Evolutionary conservation across 1,140 invertebrate genomes (phyloP).

Genomic region (Brachionus koreanus): DNA sequence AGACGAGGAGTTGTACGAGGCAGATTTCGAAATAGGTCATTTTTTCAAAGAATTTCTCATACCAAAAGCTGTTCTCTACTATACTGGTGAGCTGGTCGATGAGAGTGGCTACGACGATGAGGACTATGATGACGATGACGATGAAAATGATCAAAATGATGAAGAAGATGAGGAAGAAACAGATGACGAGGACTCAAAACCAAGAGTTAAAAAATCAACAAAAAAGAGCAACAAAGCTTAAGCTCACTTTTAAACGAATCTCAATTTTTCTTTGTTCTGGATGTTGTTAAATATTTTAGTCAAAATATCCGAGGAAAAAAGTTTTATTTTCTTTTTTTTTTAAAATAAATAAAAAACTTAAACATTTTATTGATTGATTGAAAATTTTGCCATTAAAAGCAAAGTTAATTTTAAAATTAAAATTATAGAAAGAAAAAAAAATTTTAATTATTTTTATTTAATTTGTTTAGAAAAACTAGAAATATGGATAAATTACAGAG

Average conservation of each 20-base stretch:
- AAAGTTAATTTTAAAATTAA: neutral
- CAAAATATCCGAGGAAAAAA: neutral
- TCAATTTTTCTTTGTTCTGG: neutral
- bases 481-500: slow-evolving; percentile 51
- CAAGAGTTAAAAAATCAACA: neutral
- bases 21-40: slow-evolving; percentile 96
- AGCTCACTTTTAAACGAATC: neutral
- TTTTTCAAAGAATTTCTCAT: slow-evolving; percentile 88
- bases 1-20: slow-evolving; percentile 73
- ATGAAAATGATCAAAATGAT: slow-evolving; percentile 44
- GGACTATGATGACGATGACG: slow-evolving; percentile 51
- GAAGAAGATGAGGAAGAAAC: slow-evolving; percentile 45
- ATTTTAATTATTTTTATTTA: neutral
- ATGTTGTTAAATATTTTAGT: slow-evolving; percentile 29
- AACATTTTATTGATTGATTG: neutral
- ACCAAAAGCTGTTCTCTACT: slow-evolving; percentile 85
- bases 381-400: slow-evolving; percentile 17
- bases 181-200: slow-evolving; percentile 29
- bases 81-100: slow-evolving; percentile 66
- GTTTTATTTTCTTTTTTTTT: slow-evolving; percentile 7
- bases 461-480: neutral
- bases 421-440: neutral
- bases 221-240: slow-evolving; percentile 16
- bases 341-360: too few species aligned
- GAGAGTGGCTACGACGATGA: slow-evolving; percentile 49